These are phyloP conservation scores for Leucophenga maculata DNA, from an alignment of 2,888 invertebrate species.

Conservation along the genomic window DNA sequence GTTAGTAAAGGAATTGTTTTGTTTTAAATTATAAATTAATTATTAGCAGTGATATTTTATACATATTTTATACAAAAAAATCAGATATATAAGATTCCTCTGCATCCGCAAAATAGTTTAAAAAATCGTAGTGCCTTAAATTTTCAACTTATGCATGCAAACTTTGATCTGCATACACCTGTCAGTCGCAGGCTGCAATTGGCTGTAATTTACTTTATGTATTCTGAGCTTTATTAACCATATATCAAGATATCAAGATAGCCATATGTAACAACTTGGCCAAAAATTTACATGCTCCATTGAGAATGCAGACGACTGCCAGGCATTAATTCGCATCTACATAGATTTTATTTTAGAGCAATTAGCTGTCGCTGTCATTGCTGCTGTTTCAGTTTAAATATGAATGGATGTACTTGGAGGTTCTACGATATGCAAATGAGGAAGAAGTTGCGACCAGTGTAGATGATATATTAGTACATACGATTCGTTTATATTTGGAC, in stretches of 20 bases:
- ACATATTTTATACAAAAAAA: too few species aligned
- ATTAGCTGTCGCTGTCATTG: background rate
- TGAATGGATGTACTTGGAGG: background rate
- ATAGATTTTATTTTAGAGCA: slow-evolving; percentile 2
- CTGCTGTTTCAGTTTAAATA: background rate
- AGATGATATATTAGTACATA: background rate
- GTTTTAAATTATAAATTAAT: too few species aligned
- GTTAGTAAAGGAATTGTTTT: too few species aligned
- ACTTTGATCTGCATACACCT: slow-evolving; percentile 10
- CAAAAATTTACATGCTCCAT: slow-evolving; percentile 17
- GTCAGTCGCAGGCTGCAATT: slow-evolving; percentile 1
- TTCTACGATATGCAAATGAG: slow-evolving; percentile 15
- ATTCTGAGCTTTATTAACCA: slow-evolving; percentile 4
- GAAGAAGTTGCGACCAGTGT: background rate
- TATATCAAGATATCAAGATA: background rate
- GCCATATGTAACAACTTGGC: slow-evolving; percentile 17
- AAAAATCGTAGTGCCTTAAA: background rate
- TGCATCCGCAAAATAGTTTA: too few species aligned
- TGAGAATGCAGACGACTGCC: slow-evolving; percentile 7
- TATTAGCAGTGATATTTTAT: too few species aligned
- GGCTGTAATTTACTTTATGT: slow-evolving; percentile 1
- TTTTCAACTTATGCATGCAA: background rate
- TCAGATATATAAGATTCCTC: too few species aligned
- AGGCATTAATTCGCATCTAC: background rate
- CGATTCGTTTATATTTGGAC: slow-evolving; percentile 18